These are phyloP conservation scores for Hirundichthys speculiger DNA, from an alignment of 2,113 vertebrate species.

Conservation along the genomic window DNA sequence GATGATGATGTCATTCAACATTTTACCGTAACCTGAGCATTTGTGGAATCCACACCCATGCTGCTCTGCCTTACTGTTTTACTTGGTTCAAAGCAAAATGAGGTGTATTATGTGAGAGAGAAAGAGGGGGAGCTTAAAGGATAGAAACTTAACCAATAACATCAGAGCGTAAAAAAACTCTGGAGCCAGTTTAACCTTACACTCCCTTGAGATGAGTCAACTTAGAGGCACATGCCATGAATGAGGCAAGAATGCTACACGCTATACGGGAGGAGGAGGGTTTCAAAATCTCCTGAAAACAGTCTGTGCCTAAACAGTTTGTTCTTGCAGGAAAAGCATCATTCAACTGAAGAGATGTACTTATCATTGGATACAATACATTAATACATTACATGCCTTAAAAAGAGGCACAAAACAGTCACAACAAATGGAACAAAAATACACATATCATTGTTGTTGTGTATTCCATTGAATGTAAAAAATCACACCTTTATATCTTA, in stretches of 20 bases:
- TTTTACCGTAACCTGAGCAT: slow-evolving; percentile 49
- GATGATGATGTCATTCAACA: slow-evolving; percentile 50
- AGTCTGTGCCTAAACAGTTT: slow-evolving; percentile 71
- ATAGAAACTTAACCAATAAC: slow-evolving; percentile 56
- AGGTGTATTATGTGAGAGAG: slow-evolving; percentile 40
- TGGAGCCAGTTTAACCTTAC: slow-evolving; percentile 68
- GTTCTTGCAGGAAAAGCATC: slow-evolving; percentile 43
- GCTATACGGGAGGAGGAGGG: slow-evolving; percentile 21
- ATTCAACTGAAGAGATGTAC: background rate
- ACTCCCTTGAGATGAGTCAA: slow-evolving; percentile 77
- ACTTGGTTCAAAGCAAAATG: slow-evolving; percentile 15
- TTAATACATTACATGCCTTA: slow-evolving; percentile 6
- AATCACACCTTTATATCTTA: background rate
- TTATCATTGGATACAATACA: background rate
- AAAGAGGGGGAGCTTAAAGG: slow-evolving; percentile 29
- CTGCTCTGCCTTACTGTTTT: slow-evolving; percentile 19
- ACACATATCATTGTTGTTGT: too few species aligned
- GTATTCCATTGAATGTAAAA: too few species aligned
- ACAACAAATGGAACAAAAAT: background rate
- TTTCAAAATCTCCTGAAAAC: slow-evolving; percentile 56
- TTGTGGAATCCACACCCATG: slow-evolving; percentile 33
- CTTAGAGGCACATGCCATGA: slow-evolving; percentile 59
- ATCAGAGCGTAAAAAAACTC: slow-evolving; percentile 63
- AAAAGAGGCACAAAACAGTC: background rate
- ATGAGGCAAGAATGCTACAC: slow-evolving; percentile 66